These are phyloP conservation scores for Globia sparganii DNA, from an alignment of 2,888 invertebrate genomes.

Conservation along the genomic window DNA sequence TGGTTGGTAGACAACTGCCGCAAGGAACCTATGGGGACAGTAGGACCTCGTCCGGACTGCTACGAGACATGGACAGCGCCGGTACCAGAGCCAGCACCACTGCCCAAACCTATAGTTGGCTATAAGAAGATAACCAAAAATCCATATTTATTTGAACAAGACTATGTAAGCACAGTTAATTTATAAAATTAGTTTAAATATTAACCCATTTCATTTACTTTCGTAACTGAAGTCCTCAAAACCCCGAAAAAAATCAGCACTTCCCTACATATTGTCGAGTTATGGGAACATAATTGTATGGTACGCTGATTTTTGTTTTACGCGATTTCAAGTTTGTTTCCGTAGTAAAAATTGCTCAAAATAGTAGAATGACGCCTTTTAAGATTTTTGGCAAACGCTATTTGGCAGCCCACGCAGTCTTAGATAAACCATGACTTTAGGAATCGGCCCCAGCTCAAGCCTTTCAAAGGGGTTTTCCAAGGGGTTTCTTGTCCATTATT, in stretches of 20 bases:
- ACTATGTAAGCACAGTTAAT: slow-evolving; percentile 7
- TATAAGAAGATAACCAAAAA: accelerated
- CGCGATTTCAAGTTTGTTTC: background rate
- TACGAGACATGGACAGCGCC: slow-evolving; percentile 16
- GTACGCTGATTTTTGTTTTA: background rate
- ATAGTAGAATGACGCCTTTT: background rate
- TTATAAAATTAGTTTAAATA: background rate
- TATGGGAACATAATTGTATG: background rate
- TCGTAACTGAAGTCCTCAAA: background rate
- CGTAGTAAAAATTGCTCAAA: background rate
- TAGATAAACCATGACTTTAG: background rate
- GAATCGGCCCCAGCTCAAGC: background rate
- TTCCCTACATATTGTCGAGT: background rate
- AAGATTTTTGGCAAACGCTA: background rate
- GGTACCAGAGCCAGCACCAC: background rate
- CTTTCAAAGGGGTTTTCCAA: too few relatives aligned
- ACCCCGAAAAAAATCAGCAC: background rate
- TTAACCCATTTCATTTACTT: background rate
- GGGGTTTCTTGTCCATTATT: background rate
- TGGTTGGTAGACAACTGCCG: slow-evolving; percentile 25
- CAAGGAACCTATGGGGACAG: background rate
- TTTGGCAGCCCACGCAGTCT: background rate
- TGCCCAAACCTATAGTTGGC: background rate
- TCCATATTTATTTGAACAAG: accelerated
- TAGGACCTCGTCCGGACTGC: slow-evolving; percentile 26